Percentiles rank a stretch among this genome's conserved stretches.
phyloP scores from a whole-genome alignment of 2,888 invertebrate genomes.

The Coenonympha arcania region DNA sequence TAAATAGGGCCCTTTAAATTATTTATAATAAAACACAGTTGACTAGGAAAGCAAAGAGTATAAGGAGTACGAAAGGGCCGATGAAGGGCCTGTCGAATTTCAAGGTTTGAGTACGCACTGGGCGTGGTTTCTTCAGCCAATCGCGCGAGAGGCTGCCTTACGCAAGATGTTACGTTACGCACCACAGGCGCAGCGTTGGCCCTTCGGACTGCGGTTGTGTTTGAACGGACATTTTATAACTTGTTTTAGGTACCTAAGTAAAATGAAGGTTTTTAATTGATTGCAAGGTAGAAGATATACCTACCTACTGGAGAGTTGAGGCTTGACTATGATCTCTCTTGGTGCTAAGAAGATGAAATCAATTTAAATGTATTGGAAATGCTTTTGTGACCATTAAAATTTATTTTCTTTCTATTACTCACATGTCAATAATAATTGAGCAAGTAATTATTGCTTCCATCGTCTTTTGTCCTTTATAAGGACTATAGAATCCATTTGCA shows the following conservation, averaged over 20 bases:
- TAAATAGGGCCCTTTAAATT: constrained; percentile 67
- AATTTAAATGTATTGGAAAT: too few relatives aligned
- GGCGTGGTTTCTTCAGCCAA: constrained; percentile 66
- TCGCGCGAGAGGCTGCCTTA: constrained; percentile 45
- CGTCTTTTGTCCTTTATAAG: too few relatives aligned
- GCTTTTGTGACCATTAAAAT: too few relatives aligned
- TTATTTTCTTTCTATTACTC: too few relatives aligned
- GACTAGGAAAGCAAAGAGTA: constrained; percentile 60
- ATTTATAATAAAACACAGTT: constrained; percentile 75
- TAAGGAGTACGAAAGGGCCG: constrained; percentile 61
- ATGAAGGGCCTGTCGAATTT: constrained; percentile 61
- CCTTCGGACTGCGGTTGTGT: constrained; percentile 29
- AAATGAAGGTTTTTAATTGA: not conserved
- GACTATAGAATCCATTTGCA: too few relatives aligned
- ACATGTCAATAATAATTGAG: too few relatives aligned
- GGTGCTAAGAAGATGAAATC: too few relatives aligned
- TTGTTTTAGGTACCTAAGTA: not conserved
- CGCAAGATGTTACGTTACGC: constrained; percentile 61
- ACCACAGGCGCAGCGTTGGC: constrained; percentile 35
- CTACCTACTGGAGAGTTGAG: too few relatives aligned
- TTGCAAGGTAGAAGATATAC: too few relatives aligned
- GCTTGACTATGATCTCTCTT: too few relatives aligned
- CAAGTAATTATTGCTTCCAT: too few relatives aligned
- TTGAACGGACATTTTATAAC: constrained; percentile 29
- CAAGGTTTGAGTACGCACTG: constrained; percentile 67